Evolutionary conservation across 2,888 invertebrate genomes (phyloP).

Genomic region (Antheraea yamamai): DNA sequence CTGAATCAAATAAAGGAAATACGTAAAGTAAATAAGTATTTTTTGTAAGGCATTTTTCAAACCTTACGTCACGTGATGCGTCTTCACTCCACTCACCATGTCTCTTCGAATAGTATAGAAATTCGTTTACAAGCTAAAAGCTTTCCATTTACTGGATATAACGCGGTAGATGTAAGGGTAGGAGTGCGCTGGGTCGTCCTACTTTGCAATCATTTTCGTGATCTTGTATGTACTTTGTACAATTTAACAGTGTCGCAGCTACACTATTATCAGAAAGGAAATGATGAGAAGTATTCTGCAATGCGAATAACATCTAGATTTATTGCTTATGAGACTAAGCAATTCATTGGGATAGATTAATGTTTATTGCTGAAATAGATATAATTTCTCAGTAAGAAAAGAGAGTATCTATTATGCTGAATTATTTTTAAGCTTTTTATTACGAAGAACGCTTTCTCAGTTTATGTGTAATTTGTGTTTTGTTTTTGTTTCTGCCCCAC

Average conservation of each 20-base stretch:
- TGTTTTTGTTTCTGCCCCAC: background rate
- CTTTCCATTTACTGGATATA: slow-evolving; percentile 66
- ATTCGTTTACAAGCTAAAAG: slow-evolving; percentile 73
- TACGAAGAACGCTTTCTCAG: background rate
- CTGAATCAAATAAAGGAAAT: background rate
- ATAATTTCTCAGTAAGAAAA: background rate
- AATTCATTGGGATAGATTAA: background rate
- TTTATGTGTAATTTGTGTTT: background rate
- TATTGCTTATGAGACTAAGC: background rate
- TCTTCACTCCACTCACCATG: slow-evolving; percentile 23
- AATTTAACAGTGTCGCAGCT: background rate
- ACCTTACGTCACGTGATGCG: slow-evolving; percentile 31
- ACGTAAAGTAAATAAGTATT: background rate
- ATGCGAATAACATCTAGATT: background rate
- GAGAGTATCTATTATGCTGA: too few species aligned
- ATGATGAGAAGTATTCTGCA: background rate
- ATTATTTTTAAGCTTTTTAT: background rate
- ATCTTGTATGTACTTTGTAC: background rate
- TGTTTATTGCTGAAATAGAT: background rate
- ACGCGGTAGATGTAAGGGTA: slow-evolving; percentile 40
- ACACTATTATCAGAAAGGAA: background rate
- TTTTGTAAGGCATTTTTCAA: slow-evolving; percentile 28
- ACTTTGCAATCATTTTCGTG: slow-evolving; percentile 3
- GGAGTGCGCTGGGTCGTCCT: slow-evolving; percentile 22
- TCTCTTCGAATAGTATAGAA: slow-evolving; percentile 39